phyloP scores from a whole-genome alignment of 2,888 invertebrate species.

The Crepidodera aurea region DNA sequence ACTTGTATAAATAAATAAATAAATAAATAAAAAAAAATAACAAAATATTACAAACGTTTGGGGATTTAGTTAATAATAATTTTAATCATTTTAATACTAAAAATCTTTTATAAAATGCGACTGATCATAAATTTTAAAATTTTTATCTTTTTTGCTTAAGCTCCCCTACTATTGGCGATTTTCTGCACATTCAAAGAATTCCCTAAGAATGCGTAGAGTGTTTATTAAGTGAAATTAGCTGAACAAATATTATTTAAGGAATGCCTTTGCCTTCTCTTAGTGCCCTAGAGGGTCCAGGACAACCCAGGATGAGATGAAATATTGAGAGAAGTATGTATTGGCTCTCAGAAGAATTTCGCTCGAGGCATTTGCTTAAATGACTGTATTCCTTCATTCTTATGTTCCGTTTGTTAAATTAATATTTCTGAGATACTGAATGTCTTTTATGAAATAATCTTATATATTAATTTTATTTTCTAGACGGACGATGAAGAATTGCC shows the following conservation, averaged over 20 bases:
- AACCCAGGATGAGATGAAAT: slow-evolving; percentile 16
- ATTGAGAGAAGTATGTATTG: slow-evolving; percentile 26
- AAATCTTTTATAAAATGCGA: no score
- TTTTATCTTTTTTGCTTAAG: no score
- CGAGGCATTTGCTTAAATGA: not conserved
- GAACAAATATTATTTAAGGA: slow-evolving; percentile 34
- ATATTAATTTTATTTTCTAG: not conserved
- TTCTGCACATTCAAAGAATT: slow-evolving; percentile 26
- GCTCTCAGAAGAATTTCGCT: slow-evolving; percentile 11
- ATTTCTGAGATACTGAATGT: not conserved
- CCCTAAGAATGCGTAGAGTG: slow-evolving; percentile 28
- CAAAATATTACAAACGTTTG: no score
- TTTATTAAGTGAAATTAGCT: slow-evolving; percentile 32
- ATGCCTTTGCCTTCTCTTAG: slow-evolving; percentile 22
- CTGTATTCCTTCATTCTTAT: not conserved
- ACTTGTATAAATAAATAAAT: no score
- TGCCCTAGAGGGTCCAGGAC: slow-evolving; percentile 13
- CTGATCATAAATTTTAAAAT: no score
- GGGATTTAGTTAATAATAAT: no score
- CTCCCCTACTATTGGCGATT: slow-evolving; percentile 11
- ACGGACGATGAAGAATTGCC: no score
- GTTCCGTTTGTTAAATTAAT: not conserved
- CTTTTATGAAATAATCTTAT: not conserved
- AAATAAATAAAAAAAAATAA: no score
- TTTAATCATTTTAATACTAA: no score